These are phyloP conservation scores for Syncerus caffer DNA, from an alignment of 2,797 vertebrate species.

Conservation along the genomic window DNA sequence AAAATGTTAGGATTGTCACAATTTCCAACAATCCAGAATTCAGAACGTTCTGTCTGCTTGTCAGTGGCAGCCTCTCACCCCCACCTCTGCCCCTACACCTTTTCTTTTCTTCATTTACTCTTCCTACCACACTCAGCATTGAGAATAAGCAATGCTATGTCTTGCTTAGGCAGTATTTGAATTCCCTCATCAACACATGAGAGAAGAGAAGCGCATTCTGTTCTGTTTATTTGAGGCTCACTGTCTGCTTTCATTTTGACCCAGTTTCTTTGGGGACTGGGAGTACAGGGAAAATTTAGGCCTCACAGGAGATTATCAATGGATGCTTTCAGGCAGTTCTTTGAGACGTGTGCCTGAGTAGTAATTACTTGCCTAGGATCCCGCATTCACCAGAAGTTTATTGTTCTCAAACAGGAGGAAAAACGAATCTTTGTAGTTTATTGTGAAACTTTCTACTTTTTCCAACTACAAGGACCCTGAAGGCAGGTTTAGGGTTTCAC, in stretches of 20 bases:
- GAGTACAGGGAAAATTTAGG: background rate
- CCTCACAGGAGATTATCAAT: conserved; percentile 33
- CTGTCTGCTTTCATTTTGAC: conserved; percentile 37
- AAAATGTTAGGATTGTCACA: background rate
- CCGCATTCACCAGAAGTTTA: background rate
- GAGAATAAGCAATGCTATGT: background rate
- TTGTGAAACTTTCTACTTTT: conserved; percentile 19
- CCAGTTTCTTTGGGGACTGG: conserved; percentile 5
- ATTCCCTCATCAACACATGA: conserved; percentile 7
- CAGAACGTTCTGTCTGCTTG: background rate
- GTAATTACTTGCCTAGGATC: conserved; percentile 17
- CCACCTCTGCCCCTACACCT: background rate
- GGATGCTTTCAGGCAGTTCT: conserved; percentile 31
- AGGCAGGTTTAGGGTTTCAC: conserved; percentile 43
- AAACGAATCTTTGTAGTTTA: conserved; percentile 37
- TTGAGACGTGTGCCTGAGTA: background rate
- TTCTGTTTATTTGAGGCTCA: conserved; percentile 15
- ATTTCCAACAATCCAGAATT: background rate
- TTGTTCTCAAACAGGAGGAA: conserved; percentile 47
- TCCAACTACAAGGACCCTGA: background rate
- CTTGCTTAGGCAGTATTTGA: background rate
- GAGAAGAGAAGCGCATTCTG: background rate
- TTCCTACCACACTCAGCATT: background rate
- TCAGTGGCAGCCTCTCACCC: background rate
- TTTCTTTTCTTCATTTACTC: background rate